Evolutionary conservation across 1,140 invertebrate genomes (phyloP), one percentile per base, ranked within the genome.

Genomic region (Bathynomus jamesi): DNA sequence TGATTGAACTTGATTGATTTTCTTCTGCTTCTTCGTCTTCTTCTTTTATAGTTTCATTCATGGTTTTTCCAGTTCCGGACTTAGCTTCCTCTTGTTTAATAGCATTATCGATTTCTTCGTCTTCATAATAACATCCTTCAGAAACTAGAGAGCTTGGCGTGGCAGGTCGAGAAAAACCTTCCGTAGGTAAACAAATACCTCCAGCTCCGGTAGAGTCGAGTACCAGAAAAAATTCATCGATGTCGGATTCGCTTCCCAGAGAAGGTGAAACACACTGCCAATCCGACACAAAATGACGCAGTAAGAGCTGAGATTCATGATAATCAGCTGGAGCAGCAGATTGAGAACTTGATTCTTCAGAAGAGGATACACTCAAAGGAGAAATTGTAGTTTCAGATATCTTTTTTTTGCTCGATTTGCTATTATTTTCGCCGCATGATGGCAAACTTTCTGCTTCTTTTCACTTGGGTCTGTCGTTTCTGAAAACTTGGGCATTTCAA

Each of bases 171-270:
- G 69, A 75, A 24, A 69, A 70, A 24, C 65, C 70, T 25, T 53
- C 72, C 64, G 72, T 70, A 4, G 73, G 73, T 46, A 75, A 71
- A 25, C 11, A 65, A 40, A 75, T 68, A 28, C 28, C 67, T 8
- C 65, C 73, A 30, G 53, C 70, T 17, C 76, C 76, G 11, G 70
- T 74, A 30, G 72, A 77, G 29, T 77, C 76, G n/a, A 77, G 64
- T 13, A 77, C 76, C 28, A 77, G 31, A 64, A 77, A 77, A 67
- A 77, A 77, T 60, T 77, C 76, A 64, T 77, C 76, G 17, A 77
- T 70, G 61, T 77, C 76, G 10, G 73, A 75, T 7, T 74, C 76
- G 62, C 70, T 31, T 27, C 70, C 70, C 10, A 29, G 32, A 13
- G 67, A 69, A 21, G 76, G 72, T 10, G 72, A 72, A 27, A 74